Percentiles rank a stretch among this genome's conserved stretches.
Conservation (phyloP, 2,888 invertebrate genomes). For the Carterocephalus palaemon region DNA sequence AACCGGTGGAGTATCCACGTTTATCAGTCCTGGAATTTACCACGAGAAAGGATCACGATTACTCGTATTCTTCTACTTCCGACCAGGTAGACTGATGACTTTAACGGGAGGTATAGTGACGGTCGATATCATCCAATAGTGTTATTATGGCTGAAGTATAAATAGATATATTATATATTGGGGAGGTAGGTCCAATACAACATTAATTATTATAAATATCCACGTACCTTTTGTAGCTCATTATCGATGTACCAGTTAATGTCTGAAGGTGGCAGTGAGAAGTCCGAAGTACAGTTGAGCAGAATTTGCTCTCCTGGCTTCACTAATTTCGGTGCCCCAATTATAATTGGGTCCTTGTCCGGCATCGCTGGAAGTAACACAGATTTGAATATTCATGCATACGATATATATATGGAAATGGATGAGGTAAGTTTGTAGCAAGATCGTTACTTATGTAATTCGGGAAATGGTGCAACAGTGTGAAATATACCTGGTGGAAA, state of each 20-base stretch:
- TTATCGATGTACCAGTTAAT: constrained; percentile 74
- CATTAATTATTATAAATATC: no score
- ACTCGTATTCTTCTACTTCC: no score
- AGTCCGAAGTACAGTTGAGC: constrained; percentile 70
- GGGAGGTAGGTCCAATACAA: no score
- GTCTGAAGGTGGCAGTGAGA: constrained; percentile 67
- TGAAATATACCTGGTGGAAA: background rate
- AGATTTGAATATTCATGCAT: constrained; percentile 48
- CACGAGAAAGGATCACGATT: no score
- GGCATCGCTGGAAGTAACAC: constrained; percentile 65
- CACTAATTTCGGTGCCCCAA: constrained; percentile 64
- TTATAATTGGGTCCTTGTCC: constrained; percentile 63
- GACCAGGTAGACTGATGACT: no score
- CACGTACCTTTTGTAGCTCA: constrained; percentile 67
- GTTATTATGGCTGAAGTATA: no score
- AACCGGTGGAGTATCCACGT: no score
- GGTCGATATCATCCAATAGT: no score
- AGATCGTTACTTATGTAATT: background rate
- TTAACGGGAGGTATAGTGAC: no score
- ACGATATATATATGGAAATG: constrained; percentile 48
- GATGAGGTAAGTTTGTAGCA: background rate
- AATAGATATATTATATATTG: no score
- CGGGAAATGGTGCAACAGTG: background rate
- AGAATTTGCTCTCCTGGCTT: constrained; percentile 69
- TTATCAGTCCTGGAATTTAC: no score